A percentile compares a stretch with the other conserved stretches of the same genome.
phyloP scores from a whole-genome alignment of 2,888 invertebrate species.

The Eurytoma adleriae region DNA sequence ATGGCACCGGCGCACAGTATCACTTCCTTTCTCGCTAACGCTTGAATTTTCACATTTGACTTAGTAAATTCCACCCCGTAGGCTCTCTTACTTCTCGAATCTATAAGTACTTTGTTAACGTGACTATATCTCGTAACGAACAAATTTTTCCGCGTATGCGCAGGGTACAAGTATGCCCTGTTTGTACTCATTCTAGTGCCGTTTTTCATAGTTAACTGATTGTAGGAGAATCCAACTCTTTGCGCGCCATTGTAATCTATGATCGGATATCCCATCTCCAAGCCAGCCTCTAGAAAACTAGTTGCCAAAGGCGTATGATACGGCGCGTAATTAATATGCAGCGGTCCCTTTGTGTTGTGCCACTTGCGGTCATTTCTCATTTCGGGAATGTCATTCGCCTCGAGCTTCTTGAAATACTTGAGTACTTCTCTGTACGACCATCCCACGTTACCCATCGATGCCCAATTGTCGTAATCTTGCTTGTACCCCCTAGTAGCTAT shows the following conservation, averaged over 20 bases:
- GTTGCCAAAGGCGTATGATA: slow-evolving; percentile 79
- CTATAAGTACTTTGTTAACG: slow-evolving; percentile 80
- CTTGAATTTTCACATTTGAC: slow-evolving; percentile 77
- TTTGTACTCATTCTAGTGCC: slow-evolving; percentile 84
- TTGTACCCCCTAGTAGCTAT: slow-evolving; percentile 85
- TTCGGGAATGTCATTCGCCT: slow-evolving; percentile 80
- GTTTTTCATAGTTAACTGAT: slow-evolving; percentile 82
- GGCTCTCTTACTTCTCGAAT: slow-evolving; percentile 78
- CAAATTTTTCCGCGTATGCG: slow-evolving; percentile 80
- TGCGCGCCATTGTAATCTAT: slow-evolving; percentile 81
- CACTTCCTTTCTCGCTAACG: slow-evolving; percentile 83
- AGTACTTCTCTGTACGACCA: slow-evolving; percentile 86
- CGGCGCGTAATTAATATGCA: slow-evolving; percentile 79
- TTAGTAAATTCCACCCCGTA: slow-evolving; percentile 81
- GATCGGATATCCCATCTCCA: slow-evolving; percentile 80
- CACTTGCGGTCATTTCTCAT: slow-evolving; percentile 74
- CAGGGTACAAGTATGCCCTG: slow-evolving; percentile 82
- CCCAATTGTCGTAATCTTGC: slow-evolving; percentile 88
- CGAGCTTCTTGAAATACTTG: slow-evolving; percentile 87
- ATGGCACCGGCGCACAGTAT: slow-evolving; percentile 87
- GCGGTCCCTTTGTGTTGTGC: slow-evolving; percentile 79
- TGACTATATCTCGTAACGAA: slow-evolving; percentile 80
- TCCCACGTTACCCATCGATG: slow-evolving; percentile 82
- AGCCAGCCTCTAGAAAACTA: slow-evolving; percentile 81
- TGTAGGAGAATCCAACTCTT: slow-evolving; percentile 80